Evolutionary conservation across 1,140 invertebrate species (phyloP), one percentile per base, ranked within the genome.

Genomic region (Drosophila pruinosa): DNA sequence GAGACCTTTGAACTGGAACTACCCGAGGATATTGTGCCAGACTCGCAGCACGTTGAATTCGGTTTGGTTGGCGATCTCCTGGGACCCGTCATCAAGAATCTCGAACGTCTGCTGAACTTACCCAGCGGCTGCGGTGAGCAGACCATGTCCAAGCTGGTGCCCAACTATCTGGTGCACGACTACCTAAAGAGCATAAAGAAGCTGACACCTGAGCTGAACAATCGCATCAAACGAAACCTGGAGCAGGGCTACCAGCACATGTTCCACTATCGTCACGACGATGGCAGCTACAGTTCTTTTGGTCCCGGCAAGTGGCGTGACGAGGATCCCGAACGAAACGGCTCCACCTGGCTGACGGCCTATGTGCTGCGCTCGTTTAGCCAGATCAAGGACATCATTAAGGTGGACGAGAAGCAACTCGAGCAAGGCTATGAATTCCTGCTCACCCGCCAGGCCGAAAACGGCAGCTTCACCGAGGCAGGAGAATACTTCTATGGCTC

Each of bases 241-340:
- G 95, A 21, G 95, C 97, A 91, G 93, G 97, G 97, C n/a, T 98
- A 98, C 89, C 98, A 99, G 91, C 93, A 97, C 67, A 96, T 99
- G 91, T 92, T 99, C 78, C 97, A 95, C 1, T 99, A 97, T 89
- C 95, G 94, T 58, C 95, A 96, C 69, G 89, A 92, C 1, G 98
- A 99, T 92, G 98, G 98, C 6, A 99, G 98, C 0, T 99, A 98
- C 91, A 98, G 97, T 85, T 96, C 97, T 93, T 99, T 98, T 91
- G 97, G 97, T 26, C 82, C 74, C 0, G 24, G 59, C 34, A 72
- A 76, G 19, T 89, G 68, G 72, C 62, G 48, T 3, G 93, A 90
- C 1, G 71, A 77, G 53, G 72, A 80, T 7, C 68, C 74, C 2
- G 64, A 63, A 14, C 83, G 75, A 43, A 94, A 93, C 58, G 97